Evolutionary conservation across 2,888 invertebrate species (phyloP), one percentile per base, ranked within the genome.

Genomic region (Synergus japonicus): DNA sequence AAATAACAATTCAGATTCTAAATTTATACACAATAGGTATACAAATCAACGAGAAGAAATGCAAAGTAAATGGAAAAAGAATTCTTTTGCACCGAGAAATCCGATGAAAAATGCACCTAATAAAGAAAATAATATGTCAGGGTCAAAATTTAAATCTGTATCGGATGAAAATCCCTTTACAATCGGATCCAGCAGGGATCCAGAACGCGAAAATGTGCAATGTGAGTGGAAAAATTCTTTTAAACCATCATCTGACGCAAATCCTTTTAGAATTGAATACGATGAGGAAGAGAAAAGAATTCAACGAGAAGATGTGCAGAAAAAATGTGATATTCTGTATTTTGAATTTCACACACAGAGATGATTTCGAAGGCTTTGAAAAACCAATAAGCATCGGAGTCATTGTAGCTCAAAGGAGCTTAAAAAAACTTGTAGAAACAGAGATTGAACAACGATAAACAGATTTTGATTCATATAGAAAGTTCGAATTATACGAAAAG

Each of bases 331-430:
- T 54, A 54, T 54, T 54, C n/a, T 54, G 54, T n/a, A 54, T 54
- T 5, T 3, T 54, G 54, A 54, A 54, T 54, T 54, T n/a, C 9
- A 54, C 54, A n/a, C 9, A 5, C 3, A 13, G 9, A 2, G n/a
- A n/a, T 9, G n/a, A 54, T 54, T 18, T n/a, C 8, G 54, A 9
- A n/a, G n/a, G 2, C n/a, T 54, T 54, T n/a, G 9, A 8, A 54
- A 54, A 18, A 54, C 54, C 54, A n/a, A 54, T 54, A 54, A 54
- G 54, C 54, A 54, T 54, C n/a, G 54, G 54, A 54, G 54, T 54
- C n/a, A 54, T 54, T 18, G 54, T 54, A n/a, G n/a, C 54, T 54
- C n/a, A 54, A n/a, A 18, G n/a, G 9, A 54, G n/a, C n/a, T 54
- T n/a, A 54, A 54, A 54, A n/a, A 54, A 8, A 8, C n/a, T 8